Base-by-base conservation (phyloP, 1,140 invertebrate genomes). In the Ceratina japonica region DNA sequence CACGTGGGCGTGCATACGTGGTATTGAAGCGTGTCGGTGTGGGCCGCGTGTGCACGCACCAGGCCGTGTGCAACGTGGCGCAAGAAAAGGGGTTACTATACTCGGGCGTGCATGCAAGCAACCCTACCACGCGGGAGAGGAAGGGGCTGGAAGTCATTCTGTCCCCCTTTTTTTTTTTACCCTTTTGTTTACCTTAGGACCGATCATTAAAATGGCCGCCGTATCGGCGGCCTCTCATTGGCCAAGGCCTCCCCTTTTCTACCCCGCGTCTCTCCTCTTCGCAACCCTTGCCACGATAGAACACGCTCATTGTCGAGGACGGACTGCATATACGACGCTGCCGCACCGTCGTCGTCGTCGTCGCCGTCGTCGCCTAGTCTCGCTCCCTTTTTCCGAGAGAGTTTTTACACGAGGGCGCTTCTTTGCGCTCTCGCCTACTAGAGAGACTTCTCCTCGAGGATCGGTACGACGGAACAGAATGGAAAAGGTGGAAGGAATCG, bases 171-270 rank as follows among this genome's bases (percentile, higher is more conserved):
- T 81, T 73, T 69, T 56, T 62, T 72, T 37, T 37, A 37, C 68
- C 75, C 75, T 89, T 92, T 92, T 91, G 90, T 92, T 93, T 92
- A 91, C 90, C 88, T 89, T 91, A 82, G 88, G 75, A 86, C 89
- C 89, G 91, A 92, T 92, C 91, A 93, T 93, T 92, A 93, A 92
- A 92, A 93, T 92, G 92, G 92, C 92, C 88, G 92, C 90, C 91
- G 88, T 90, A 89, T 90, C 83, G 89, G 87, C 75, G 85, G 15
- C 37, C 75, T 83, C 91, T 92, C 91, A 92, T 92, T 92, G 91
- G 92, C 89, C 80, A 86, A 78, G 73, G 70, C 69, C 82, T 85
- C 86, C 88, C 87, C 89, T 20, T 84, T 87, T 83, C 86, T 74
- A 63, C 70, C 61, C 76, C 54, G 51, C 66, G n/a, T 12, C 24